These are phyloP conservation scores for Ophioderma brevispina DNA, from an alignment of 35 echinoderm and acorn worm species.

Conservation along the genomic window DNA sequence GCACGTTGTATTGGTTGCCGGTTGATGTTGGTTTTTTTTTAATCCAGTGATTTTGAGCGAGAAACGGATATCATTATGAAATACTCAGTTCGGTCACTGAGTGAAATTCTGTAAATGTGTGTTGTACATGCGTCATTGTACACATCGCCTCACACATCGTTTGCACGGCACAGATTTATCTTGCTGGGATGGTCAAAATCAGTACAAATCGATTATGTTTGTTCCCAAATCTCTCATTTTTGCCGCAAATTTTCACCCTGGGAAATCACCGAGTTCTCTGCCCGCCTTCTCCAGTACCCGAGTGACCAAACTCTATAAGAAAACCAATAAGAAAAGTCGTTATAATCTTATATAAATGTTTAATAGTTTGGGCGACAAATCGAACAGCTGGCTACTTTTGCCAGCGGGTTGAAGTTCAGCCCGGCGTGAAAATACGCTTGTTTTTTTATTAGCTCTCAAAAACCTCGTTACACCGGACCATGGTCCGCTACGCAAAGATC, in stretches of 20 bases:
- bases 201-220: background rate
- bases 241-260: background rate
- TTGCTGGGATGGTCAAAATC: background rate
- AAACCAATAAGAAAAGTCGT: constrained; percentile 3
- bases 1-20: no score
- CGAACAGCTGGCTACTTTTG: background rate
- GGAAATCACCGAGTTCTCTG: background rate
- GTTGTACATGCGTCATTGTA: no score
- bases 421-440: background rate
- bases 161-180: background rate
- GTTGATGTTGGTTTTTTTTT: no score
- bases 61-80: no score
- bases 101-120: no score
- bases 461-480: background rate
- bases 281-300: background rate
- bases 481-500: background rate
- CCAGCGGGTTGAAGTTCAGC: background rate
- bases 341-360: constrained; percentile 5
- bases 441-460: background rate
- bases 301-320: background rate
- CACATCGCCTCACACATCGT: background rate
- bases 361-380: constrained; percentile 2
- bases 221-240: constrained; percentile 6
- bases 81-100: no score
- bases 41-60: no score